Base-by-base conservation (phyloP, 2,113 vertebrate species). In the Speoplatyrhinus poulsoni region DNA sequence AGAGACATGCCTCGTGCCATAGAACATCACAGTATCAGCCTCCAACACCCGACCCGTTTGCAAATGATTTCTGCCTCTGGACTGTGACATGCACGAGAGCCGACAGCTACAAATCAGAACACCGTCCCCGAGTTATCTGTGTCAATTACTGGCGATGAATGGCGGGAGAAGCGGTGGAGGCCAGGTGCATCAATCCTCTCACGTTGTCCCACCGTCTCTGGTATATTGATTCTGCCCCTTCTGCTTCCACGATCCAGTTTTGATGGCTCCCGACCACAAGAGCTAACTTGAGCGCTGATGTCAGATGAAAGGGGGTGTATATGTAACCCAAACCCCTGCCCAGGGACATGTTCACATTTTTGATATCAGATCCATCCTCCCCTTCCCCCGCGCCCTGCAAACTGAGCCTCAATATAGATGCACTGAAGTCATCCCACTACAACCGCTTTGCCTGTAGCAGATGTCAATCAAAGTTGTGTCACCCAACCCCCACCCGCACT, bases 71-170 rank as follows among this genome's bases (percentile, higher is more conserved):
- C 62, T 47, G 60, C 56, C 67, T 82, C 36, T 2, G 0, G 26
- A 47, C 47, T 62, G 62, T 75, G 80, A 83, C 41, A 55, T 10
- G 4, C 75, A 76, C 67, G 53, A 46, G 67, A 82, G 62, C 67
- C 60, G 80, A 82, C 82, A 70, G 78, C 79, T 77, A 77, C 81
- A 90, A 87, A 87, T 90, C 81, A 81, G 62, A 3, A 33, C 53
- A 48, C 69, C 61, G 10, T 62, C 81, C 71, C 61, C 70, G 83
- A 87, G 75, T 87, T 87, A 87, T 88, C 82, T 72, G 66, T 87
- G 88, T 89, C 88, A 89, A 90, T 90, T 89, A 89, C 82, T 75
- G 60, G 66, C 66, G 15, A 88, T 83, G 56, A 88, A 88, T 85
- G 86, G 65, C 62, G 83, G 67, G 75, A 75, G 80, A 81, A 70